phyloP scores from a whole-genome alignment of 2,888 invertebrate genomes.

The Eupithecia tripunctaria region DNA sequence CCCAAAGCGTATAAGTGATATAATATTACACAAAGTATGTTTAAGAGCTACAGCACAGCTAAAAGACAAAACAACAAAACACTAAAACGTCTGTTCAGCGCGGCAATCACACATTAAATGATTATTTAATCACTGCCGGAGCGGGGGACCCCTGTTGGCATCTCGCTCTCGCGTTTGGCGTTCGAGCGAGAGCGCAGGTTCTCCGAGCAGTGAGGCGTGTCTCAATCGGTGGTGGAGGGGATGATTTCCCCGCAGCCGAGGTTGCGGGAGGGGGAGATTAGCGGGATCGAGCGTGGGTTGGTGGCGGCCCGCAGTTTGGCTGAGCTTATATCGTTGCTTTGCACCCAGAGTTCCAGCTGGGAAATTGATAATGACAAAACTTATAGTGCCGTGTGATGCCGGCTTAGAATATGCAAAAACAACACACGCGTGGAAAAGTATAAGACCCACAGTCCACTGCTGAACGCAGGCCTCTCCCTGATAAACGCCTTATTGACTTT shows the following conservation, averaged over 20 bases:
- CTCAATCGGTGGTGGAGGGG: conserved; percentile 65
- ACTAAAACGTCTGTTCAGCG: conserved; percentile 48
- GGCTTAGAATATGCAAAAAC: too few species aligned
- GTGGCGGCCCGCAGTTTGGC: conserved; percentile 69
- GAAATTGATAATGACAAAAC: conserved; percentile 42
- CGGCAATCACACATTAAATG: conserved; percentile 46
- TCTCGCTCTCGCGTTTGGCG: conserved; percentile 51
- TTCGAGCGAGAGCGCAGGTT: conserved; percentile 56
- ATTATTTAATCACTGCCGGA: conserved; percentile 57
- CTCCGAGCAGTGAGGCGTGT: conserved; percentile 61
- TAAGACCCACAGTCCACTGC: too few species aligned
- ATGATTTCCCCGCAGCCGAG: conserved; percentile 71
- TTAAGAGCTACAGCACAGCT: not conserved
- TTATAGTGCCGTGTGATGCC: too few species aligned
- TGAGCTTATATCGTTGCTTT: conserved; percentile 79
- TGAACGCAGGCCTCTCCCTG: too few species aligned
- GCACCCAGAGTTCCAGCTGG: conserved; percentile 81
- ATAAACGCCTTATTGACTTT: too few species aligned
- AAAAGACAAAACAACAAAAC: conserved; percentile 33
- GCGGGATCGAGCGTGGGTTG: conserved; percentile 49
- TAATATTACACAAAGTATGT: not conserved
- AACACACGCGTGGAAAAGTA: too few species aligned
- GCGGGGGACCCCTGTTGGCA: conserved; percentile 51
- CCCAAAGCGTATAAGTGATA: not conserved
- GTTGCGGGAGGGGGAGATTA: conserved; percentile 45